phyloP scores from a whole-genome alignment of 1,140 invertebrate species.

The Drosophila bipectinata region DNA sequence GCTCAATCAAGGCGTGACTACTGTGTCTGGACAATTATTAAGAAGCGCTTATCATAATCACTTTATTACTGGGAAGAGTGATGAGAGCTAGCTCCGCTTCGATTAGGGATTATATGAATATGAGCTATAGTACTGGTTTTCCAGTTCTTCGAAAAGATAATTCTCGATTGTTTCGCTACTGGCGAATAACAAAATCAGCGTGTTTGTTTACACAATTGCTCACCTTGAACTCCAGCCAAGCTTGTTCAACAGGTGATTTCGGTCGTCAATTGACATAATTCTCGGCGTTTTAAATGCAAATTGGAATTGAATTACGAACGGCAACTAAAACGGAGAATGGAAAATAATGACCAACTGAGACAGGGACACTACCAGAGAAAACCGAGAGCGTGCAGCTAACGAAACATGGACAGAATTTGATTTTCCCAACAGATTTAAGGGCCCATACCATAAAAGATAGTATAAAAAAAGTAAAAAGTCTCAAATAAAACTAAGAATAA shows the following conservation, averaged over 20 bases:
- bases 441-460: slow-evolving; percentile 9
- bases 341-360: slow-evolving; percentile 42
- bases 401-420: slow-evolving; percentile 70
- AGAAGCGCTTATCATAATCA: slow-evolving; percentile 33
- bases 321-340: slow-evolving; percentile 22
- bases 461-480: too few species aligned
- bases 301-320: slow-evolving; percentile 38
- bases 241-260: slow-evolving; percentile 33
- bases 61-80: slow-evolving; percentile 25
- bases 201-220: slow-evolving; percentile 24
- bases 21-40: slow-evolving; percentile 24
- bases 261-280: slow-evolving; percentile 46
- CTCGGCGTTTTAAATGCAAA: slow-evolving; percentile 28
- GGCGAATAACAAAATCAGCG: slow-evolving; percentile 9
- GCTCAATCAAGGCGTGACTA: slow-evolving; percentile 35
- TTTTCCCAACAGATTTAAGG: slow-evolving; percentile 40
- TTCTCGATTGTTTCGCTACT: not conserved
- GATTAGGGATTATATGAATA: not conserved
- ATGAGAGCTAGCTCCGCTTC: slow-evolving; percentile 6
- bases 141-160: not conserved
- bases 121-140: not conserved
- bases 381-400: slow-evolving; percentile 60
- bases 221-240: slow-evolving; percentile 36
- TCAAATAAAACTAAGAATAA: too few species aligned
- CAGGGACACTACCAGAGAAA: slow-evolving; percentile 25